Percentiles rank a stretch among this genome's conserved stretches.
phyloP scores from a whole-genome alignment of 1,140 invertebrate genomes.

The Plutomurus gul region DNA sequence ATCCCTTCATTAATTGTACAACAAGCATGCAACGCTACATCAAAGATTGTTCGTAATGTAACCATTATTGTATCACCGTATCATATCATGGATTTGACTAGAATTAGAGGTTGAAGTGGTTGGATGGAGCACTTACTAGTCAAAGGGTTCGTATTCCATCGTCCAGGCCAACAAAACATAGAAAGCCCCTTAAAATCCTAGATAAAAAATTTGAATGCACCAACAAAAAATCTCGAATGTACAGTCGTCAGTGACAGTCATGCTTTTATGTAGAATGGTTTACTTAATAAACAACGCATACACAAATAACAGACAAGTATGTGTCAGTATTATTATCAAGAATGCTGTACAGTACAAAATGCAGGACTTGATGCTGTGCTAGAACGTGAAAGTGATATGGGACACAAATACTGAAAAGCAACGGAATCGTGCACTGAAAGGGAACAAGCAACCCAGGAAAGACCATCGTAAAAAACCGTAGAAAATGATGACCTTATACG shows the following conservation, averaged over 20 bases:
- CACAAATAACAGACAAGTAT: neutral
- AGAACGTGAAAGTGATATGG: neutral
- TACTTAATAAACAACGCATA: neutral
- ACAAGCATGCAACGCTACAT: no score
- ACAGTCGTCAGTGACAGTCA: neutral
- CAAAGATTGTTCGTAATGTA: no score
- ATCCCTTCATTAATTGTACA: no score
- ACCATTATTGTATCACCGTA: no score
- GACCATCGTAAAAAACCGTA: neutral
- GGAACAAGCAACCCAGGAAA: slow-evolving; percentile 8
- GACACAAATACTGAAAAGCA: slow-evolving; percentile 11
- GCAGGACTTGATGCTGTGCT: neutral
- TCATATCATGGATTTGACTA: no score
- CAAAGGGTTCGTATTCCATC: neutral
- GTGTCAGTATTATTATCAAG: neutral
- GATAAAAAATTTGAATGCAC: neutral
- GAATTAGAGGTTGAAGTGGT: no score
- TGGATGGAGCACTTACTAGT: neutral
- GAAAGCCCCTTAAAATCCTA: neutral
- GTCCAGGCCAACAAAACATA: neutral
- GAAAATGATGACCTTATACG: slow-evolving; percentile 17
- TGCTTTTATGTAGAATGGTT: neutral
- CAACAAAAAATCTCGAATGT: neutral
- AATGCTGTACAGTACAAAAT: neutral
- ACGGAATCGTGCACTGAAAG: slow-evolving; percentile 21